Evolutionary conservation across 2,113 vertebrate species (phyloP).

Genomic region (Hoplias malabaricus): DNA sequence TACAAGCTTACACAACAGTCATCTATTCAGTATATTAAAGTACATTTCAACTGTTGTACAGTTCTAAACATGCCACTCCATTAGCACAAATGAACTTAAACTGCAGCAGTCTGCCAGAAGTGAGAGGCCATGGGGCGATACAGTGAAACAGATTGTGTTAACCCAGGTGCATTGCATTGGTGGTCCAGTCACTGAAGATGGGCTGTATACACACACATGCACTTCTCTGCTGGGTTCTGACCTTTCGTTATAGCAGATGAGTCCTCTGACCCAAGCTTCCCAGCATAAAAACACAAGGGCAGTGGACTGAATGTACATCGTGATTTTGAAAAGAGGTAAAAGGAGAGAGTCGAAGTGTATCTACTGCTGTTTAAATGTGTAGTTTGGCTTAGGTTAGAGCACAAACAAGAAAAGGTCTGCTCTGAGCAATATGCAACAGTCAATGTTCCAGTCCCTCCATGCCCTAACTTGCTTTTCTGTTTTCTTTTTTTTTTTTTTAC

Average conservation of each 20-base stretch:
- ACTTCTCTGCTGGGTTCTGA: slow-evolving; percentile 24
- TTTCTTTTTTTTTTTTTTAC: slow-evolving; percentile 4
- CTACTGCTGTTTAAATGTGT: slow-evolving; percentile 18
- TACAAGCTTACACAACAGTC: no score
- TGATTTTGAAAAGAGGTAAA: not conserved
- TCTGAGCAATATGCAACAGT: not conserved
- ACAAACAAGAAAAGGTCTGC: not conserved
- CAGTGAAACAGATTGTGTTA: slow-evolving; percentile 24
- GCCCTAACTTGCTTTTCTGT: slow-evolving; percentile 33
- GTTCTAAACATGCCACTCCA: not conserved
- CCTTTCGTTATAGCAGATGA: slow-evolving; percentile 29
- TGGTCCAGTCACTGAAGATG: not conserved
- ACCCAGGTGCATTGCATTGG: slow-evolving; percentile 27
- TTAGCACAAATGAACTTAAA: not conserved
- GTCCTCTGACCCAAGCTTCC: slow-evolving; percentile 7
- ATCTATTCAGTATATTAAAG: no score
- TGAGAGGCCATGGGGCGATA: slow-evolving; percentile 36
- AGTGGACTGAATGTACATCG: not conserved
- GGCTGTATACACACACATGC: not conserved
- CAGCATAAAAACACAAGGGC: slow-evolving; percentile 11
- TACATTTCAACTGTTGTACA: not conserved
- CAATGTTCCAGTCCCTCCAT: slow-evolving; percentile 28
- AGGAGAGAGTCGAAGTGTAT: not conserved
- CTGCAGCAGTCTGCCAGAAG: not conserved
- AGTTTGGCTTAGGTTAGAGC: slow-evolving; percentile 23